Evolutionary conservation across 2,888 invertebrate genomes (phyloP), one percentile per base, ranked within the genome.

Genomic region (Drosophila maculinotata): DNA sequence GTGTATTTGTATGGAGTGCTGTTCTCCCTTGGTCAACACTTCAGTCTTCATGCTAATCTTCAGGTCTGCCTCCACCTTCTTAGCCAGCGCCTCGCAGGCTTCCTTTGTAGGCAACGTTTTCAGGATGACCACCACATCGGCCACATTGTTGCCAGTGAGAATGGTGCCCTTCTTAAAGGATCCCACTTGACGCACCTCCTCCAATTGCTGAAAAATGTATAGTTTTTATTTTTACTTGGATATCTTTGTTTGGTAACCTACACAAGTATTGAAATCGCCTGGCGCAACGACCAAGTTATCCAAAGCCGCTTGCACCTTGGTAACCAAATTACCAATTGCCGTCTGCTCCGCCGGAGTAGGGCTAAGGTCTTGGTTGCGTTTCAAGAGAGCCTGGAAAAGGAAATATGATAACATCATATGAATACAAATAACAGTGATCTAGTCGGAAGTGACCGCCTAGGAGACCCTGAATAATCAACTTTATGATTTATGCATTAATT

Each of bases 81-180:
- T 96, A 0, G 97, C 97, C 1, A 99, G 92, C 0, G 97, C 97
- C 83, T 97, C 97, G 0, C 98, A 97, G 0, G 98, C 97, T 91
- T 99, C 98, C 89, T 97, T 97, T 1, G 98, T 98, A 0, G 99
- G 99, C 52, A 99, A 91, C 0, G 99, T 98, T 93, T 99, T 99
- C 69, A 99, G 93, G 70, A 99, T 97, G 1, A 99, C 98, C 0
- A 99, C 99, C 67, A 99, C 96, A 88, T 99, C 99, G 0, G 99
- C 99, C 0, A 98, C 95, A 90, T 98, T 98, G 91, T 97, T 97
- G 1, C 98, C 98, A 0, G 97, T 95, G 90, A 99, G 94, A 96
- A 99, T 98, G 0, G 99, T 99, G 1, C 99, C 98, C 89, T 99
- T 99, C 91, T 99, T 99, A 91, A 97, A 99, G 0, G 99, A 98